These are phyloP conservation scores for Microtus pennsylvanicus DNA, from an alignment of 2,113 vertebrate genomes.

Conservation along the genomic window DNA sequence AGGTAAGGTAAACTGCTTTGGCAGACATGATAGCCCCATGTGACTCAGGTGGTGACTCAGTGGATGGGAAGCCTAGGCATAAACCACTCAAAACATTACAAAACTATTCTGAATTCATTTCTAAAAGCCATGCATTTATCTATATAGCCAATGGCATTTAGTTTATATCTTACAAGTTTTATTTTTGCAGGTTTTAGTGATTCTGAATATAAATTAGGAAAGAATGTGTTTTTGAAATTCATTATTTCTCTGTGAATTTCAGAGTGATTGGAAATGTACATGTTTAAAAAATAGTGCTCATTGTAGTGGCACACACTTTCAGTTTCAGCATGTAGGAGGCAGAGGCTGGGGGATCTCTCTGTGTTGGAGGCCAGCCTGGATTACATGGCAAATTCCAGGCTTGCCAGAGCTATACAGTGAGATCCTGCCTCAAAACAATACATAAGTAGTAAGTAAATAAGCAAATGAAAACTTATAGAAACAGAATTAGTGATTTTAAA, in stretches of 20 bases:
- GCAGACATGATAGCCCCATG: slow-evolving; percentile 2
- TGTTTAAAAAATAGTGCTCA: neutral
- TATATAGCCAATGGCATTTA: neutral
- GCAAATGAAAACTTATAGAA: neutral
- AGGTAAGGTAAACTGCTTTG: slow-evolving; percentile 69
- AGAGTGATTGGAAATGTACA: slow-evolving; percentile 31
- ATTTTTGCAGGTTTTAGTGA: slow-evolving; percentile 34
- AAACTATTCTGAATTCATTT: slow-evolving; percentile 35
- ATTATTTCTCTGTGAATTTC: slow-evolving; percentile 37
- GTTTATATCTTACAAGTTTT: slow-evolving; percentile 1
- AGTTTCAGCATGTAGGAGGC: neutral
- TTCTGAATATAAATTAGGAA: slow-evolving; percentile 48
- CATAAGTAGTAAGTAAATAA: neutral
- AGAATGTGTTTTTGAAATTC: slow-evolving; percentile 38
- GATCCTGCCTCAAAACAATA: neutral
- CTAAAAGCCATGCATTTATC: slow-evolving; percentile 30
- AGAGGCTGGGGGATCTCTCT: neutral
- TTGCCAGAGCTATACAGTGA: neutral
- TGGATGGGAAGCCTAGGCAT: slow-evolving; percentile 55
- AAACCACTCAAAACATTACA: neutral
- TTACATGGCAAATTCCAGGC: neutral
- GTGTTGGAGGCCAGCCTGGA: neutral
- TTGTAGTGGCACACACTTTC: neutral
- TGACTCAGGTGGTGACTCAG: neutral
- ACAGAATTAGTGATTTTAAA: neutral